phyloP scores from a whole-genome alignment of 2,113 vertebrate species.

The Cebidichthys violaceus region DNA sequence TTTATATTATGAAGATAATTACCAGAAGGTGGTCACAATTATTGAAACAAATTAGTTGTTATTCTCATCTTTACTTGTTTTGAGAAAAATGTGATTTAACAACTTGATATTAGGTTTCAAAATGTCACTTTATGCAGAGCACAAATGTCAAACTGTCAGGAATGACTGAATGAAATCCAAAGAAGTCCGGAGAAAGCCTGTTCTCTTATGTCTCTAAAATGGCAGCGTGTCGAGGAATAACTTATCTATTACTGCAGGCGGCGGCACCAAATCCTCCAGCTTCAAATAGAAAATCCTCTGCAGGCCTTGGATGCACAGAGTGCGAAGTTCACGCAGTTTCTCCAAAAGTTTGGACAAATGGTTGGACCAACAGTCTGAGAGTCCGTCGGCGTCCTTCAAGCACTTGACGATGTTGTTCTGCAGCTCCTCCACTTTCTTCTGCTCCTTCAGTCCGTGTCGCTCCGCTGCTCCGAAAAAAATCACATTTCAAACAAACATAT shows the following conservation, averaged over 20 bases:
- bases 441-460: conserved; percentile 95
- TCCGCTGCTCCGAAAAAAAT: conserved; percentile 78
- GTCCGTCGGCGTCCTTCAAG: conserved; percentile 90
- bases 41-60: not conserved
- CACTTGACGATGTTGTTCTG: conserved; percentile 94
- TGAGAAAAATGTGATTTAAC: not conserved
- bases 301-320: conserved; percentile 96
- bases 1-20: not conserved
- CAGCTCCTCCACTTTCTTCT: conserved; percentile 93
- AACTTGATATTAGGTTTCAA: not conserved
- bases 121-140: not conserved
- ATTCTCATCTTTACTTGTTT: not conserved
- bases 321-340: conserved; percentile 95
- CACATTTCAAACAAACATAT: not conserved
- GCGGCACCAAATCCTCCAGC: conserved; percentile 97
- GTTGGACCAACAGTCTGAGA: conserved; percentile 86
- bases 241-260: conserved; percentile 97
- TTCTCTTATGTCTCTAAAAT: conserved; percentile 82
- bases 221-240: conserved; percentile 98
- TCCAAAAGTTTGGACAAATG: conserved; percentile 95
- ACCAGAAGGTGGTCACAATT: not conserved
- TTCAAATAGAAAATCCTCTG: conserved; percentile 99
- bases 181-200: not conserved
- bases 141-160: conserved; percentile 10
- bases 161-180: conserved; percentile 1